Conservation (phyloP, 2,797 vertebrate genomes). For the Dendrocincla fuliginosa region DNA sequence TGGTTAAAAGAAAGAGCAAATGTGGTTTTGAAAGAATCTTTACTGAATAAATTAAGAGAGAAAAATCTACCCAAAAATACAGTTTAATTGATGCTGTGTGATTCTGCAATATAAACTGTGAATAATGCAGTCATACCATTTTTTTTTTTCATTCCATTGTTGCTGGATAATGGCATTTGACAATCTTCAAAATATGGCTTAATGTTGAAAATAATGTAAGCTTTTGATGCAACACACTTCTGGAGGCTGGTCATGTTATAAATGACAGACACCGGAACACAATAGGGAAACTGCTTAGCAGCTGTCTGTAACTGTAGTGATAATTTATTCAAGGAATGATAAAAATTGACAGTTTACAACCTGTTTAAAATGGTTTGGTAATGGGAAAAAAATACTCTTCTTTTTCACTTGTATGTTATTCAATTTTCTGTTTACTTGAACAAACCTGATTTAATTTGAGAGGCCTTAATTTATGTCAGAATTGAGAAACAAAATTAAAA, state of each 20-base stretch:
- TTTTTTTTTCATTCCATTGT: neutral
- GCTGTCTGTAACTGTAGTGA: neutral
- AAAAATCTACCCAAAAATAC: neutral
- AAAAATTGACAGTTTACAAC: neutral
- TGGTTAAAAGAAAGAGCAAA: neutral
- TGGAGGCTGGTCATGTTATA: neutral
- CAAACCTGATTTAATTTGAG: neutral
- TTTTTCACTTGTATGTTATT: neutral
- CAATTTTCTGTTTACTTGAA: neutral
- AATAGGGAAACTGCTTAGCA: neutral
- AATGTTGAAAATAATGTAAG: neutral
- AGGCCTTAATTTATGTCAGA: neutral
- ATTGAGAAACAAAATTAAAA: neutral
- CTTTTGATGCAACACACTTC: neutral
- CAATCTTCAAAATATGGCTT: neutral
- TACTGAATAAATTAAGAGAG: neutral
- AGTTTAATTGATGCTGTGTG: neutral
- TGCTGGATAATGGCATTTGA: neutral
- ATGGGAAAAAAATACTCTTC: neutral
- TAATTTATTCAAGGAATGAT: neutral
- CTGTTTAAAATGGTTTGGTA: neutral
- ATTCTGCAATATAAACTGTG: neutral
- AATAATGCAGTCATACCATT: neutral
- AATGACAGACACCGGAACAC: neutral
- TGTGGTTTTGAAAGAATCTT: neutral